These are phyloP conservation scores for Cheilosia soror DNA, from an alignment of 2,888 invertebrate genomes.

Conservation along the genomic window DNA sequence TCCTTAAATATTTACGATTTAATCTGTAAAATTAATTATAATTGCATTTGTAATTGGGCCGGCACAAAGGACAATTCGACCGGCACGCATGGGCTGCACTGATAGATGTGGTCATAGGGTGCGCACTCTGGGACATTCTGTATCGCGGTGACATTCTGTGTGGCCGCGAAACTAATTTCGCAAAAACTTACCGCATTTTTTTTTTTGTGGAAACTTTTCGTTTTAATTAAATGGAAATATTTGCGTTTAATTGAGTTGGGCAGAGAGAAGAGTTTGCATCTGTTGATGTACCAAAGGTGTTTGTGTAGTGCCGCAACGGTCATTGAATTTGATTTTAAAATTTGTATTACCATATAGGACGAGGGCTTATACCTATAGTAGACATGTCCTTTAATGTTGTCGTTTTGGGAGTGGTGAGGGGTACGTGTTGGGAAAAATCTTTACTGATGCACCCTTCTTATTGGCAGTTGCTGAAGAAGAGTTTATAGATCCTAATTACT, in stretches of 20 bases:
- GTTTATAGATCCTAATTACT: too few species aligned
- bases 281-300: background rate
- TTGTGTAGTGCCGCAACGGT: too few species aligned
- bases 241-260: slow-evolving; percentile 32
- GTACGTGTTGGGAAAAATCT: too few species aligned
- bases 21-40: slow-evolving; percentile 81
- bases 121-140: background rate
- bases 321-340: too few species aligned
- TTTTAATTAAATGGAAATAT: slow-evolving; percentile 69
- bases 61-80: slow-evolving; percentile 6
- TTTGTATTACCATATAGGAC: too few species aligned
- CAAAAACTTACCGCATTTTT: slow-evolving; percentile 42
- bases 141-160: slow-evolving; percentile 17
- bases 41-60: slow-evolving; percentile 75
- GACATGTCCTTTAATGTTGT: too few species aligned
- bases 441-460: too few species aligned
- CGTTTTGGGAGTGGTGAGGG: too few species aligned
- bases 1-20: slow-evolving; percentile 79
- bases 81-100: slow-evolving; percentile 12
- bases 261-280: background rate
- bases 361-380: too few species aligned
- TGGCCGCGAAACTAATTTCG: slow-evolving; percentile 53
- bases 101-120: slow-evolving; percentile 51
- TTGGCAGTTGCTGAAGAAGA: too few species aligned
- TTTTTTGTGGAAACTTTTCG: slow-evolving; percentile 18